Base-by-base conservation (phyloP, 1,140 invertebrate species). In the Drosophila ficusphila region DNA sequence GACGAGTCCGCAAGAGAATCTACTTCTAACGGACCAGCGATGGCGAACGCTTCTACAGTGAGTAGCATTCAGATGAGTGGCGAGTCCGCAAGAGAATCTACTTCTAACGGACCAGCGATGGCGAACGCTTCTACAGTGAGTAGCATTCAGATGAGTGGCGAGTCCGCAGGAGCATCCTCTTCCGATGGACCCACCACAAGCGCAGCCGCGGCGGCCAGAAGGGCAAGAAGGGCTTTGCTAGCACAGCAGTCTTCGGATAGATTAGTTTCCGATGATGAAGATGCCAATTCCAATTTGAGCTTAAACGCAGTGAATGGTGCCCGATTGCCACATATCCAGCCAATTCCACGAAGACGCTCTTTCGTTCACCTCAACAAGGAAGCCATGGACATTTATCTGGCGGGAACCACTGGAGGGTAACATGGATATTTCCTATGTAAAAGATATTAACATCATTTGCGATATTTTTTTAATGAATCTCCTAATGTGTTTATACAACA, bases 281-380 rank as follows among this genome's bases (percentile, higher is more conserved):
- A 89, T 5, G 5, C 62, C 1, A 58, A 44, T 12, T 64, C 60
- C 1, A 19, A 49, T 9, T 29, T 88, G 3, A 88, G 83, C 21
- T 41, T 89, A 4, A 88, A 88, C 39, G 83, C 83, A 0, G 53
- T 88, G 0, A 88, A 88, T 56, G 83, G 83, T 0, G 79, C 83
- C 0, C 67, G 83, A 1, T 27, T 82, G 4, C 83, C 83, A 1
- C 46, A 88, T 11, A 25, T 83, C 5, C 83, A 88, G 31, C 83
- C 83, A 0, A 83, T 88, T 6, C 83, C 83, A 2, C 72, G 44
- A 31, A 34, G 83, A 5, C 78, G 83, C 0, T 54, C 72, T 3
- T 53, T 68, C 2, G 58, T 82, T 0, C 52, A 61, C 25, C 2
- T 67, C 0, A 70, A 78, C 12, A 64, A 75, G 14, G 8, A 25